phyloP scores from a whole-genome alignment of 2,888 invertebrate species.

The Crossocerus cetratus region DNA sequence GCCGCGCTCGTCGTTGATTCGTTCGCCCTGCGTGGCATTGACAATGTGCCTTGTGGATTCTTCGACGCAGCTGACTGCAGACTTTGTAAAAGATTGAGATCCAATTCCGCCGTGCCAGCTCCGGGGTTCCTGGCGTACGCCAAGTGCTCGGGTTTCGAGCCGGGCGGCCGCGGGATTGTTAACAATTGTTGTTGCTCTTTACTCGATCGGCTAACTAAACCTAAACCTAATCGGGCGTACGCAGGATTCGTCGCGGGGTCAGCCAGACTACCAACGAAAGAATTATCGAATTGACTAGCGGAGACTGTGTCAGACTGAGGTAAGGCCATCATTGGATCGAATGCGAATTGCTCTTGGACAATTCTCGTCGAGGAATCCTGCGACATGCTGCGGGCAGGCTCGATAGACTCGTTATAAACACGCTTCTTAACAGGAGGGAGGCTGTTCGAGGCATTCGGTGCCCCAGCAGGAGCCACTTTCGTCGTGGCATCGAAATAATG shows the following conservation, averaged over 20 bases:
- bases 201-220: constrained; percentile 66
- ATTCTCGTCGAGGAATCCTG: constrained; percentile 60
- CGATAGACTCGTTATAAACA: constrained; percentile 67
- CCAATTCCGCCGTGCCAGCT: constrained; percentile 65
- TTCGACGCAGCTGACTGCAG: constrained; percentile 69
- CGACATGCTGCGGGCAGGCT: constrained; percentile 51
- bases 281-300: constrained; percentile 68
- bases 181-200: constrained; percentile 72
- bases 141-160: constrained; percentile 74
- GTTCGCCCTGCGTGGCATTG: constrained; percentile 74
- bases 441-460: constrained; percentile 47
- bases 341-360: constrained; percentile 70
- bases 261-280: constrained; percentile 68
- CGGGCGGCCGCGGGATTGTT: constrained; percentile 68
- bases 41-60: constrained; percentile 61
- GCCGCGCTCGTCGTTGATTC: constrained; percentile 58
- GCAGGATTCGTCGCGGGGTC: constrained; percentile 70
- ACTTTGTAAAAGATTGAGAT: constrained; percentile 71
- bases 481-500: constrained; percentile 72
- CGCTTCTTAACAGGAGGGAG: constrained; percentile 72
- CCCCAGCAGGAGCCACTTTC: constrained; percentile 48
- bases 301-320: constrained; percentile 64
- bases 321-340: constrained; percentile 71
- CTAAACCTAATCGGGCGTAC: constrained; percentile 70
- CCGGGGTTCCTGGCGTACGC: constrained; percentile 64